phyloP scores from a whole-genome alignment of 2,113 vertebrate genomes.

The Emydura subglobosa region DNA sequence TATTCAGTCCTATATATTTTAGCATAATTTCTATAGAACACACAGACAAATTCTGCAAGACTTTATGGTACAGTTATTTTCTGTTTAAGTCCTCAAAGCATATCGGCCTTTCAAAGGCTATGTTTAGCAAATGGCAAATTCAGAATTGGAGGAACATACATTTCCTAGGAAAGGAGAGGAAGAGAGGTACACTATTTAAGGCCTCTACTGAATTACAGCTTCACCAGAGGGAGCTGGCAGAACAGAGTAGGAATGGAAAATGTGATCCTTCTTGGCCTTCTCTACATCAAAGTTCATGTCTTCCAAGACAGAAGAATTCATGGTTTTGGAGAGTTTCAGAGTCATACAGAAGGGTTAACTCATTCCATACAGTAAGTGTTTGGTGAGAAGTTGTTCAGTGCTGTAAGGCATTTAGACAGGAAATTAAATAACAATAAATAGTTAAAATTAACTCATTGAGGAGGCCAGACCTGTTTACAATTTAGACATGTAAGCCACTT shows the following conservation, averaged over 20 bases:
- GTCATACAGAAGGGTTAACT: neutral
- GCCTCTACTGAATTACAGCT: neutral
- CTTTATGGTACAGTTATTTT: neutral
- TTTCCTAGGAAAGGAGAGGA: neutral
- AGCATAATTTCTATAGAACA: fast-evolving
- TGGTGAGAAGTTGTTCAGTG: neutral
- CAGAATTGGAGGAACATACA: neutral
- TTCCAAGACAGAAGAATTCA: neutral
- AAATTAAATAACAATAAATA: neutral
- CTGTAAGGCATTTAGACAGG: neutral
- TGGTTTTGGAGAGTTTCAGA: neutral
- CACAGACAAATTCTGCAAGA: neutral
- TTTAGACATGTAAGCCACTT: too few relatives aligned
- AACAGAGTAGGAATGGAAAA: neutral
- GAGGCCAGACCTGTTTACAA: neutral
- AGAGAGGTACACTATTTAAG: fast-evolving
- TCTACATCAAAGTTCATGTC: fast-evolving
- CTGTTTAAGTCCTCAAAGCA: neutral
- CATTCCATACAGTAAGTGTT: neutral
- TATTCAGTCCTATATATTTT: neutral
- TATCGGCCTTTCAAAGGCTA: neutral
- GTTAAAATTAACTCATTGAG: neutral
- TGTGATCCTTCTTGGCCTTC: fast-evolving
- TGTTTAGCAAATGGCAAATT: neutral
- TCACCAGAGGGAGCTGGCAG: neutral